These are phyloP conservation scores for Episyrphus balteatus DNA, from an alignment of 1,140 invertebrate genomes.

Conservation along the genomic window DNA sequence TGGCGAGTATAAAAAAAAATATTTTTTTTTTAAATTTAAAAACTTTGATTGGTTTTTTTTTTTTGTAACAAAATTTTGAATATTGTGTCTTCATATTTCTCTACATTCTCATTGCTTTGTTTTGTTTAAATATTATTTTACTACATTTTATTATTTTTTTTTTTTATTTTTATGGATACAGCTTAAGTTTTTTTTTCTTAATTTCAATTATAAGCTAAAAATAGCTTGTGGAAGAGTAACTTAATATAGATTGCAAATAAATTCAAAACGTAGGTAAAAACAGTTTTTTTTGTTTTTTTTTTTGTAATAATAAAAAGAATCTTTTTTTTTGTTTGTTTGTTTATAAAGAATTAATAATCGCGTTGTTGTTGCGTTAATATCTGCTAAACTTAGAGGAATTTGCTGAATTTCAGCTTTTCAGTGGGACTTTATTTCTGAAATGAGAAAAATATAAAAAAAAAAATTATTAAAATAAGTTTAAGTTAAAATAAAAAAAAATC, in stretches of 20 bases:
- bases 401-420: slow-evolving; percentile 37
- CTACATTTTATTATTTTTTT: slow-evolving; percentile 4
- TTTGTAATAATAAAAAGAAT: not conserved
- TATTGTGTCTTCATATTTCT: slow-evolving; percentile 5
- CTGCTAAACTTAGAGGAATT: slow-evolving; percentile 27
- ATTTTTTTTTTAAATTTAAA: too few relatives aligned
- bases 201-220: too few relatives aligned
- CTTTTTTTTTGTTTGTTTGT: not conserved
- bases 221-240: too few relatives aligned
- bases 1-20: too few relatives aligned
- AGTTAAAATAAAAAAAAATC: not conserved
- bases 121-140: not conserved
- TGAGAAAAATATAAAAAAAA: slow-evolving; percentile 1
- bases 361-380: not conserved
- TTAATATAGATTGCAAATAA: too few relatives aligned
- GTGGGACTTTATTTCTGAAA: slow-evolving; percentile 35
- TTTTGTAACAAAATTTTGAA: not conserved
- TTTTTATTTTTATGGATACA: slow-evolving; percentile 8
- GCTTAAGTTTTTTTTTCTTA: too few relatives aligned
- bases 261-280: too few relatives aligned
- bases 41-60: not conserved
- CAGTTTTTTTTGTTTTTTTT: too few relatives aligned
- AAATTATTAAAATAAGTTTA: not conserved
- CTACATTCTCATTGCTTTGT: not conserved
- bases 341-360: not conserved